These are phyloP conservation scores for Actias luna DNA, from an alignment of 2,888 invertebrate species.

Conservation along the genomic window DNA sequence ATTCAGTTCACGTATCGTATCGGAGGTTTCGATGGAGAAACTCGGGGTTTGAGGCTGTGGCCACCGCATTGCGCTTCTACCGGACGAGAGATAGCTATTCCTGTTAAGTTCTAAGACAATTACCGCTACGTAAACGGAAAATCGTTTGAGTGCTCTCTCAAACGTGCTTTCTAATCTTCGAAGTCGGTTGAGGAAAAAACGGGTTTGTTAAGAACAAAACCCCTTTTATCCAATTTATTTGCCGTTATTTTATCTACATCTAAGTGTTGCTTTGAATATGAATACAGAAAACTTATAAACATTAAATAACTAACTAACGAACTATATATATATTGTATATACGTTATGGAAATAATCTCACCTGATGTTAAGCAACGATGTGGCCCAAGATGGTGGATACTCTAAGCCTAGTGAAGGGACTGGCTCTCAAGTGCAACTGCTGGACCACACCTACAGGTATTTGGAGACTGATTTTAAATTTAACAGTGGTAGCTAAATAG, in stretches of 20 bases:
- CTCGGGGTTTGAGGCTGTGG: constrained; percentile 53
- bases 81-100: constrained; percentile 55
- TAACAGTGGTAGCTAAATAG: no score
- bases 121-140: constrained; percentile 78
- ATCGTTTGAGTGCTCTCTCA: constrained; percentile 69
- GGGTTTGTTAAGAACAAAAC: constrained; percentile 37
- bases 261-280: background rate
- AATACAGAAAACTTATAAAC: background rate
- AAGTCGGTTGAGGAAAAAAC: constrained; percentile 50
- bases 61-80: constrained; percentile 69
- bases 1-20: constrained; percentile 74
- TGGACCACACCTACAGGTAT: no score
- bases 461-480: no score
- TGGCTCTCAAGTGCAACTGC: no score
- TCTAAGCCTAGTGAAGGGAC: no score
- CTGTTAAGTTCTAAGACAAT: constrained; percentile 74
- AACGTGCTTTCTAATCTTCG: constrained; percentile 76
- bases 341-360: no score
- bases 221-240: background rate
- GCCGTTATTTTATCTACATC: background rate
- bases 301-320: no score
- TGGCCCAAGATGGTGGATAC: no score
- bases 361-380: no score
- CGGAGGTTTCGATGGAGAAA: constrained; percentile 64
- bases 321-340: no score